Base-by-base conservation (phyloP, 2,797 vertebrate species). In the Fistularia tabacaria region DNA sequence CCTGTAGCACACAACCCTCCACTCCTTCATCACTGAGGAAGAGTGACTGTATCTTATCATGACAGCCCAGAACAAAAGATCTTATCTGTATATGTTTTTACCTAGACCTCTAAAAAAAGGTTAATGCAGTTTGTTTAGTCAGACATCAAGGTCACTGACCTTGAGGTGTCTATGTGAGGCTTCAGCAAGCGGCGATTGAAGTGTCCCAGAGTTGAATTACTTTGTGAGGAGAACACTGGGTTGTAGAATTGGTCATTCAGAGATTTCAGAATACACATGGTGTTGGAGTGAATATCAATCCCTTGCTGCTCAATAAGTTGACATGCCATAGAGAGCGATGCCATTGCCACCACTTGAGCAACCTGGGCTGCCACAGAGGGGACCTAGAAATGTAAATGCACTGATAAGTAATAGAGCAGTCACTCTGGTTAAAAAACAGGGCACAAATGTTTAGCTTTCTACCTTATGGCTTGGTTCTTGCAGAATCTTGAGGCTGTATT, bases 111-210 rank as follows among this genome's bases (percentile, higher is more conserved):
- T 6, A 56, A 9, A 36, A 25, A 25, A 25, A 25, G 25, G 25
- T 25, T 25, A 5, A 25, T 25, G 5, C 25, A 25, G 25, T 25
- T 51, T 7, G 38, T 10, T 10, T 12, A 40, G 9, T 36, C n/a
- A 11, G 10, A 7, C 13, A 10, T 51, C 13, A 14, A n/a, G 38
- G 8, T 40, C 25, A 61, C 83, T 71, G 69, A 85, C 88, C 88
- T 73, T 10, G 64, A 73, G 44, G 11, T 1, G 7, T 84, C 85
- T 57, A 13, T 38, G 12, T 45, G 77, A 25, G 95, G 95, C 54
- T 95, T 98, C 61, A 85, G 83, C 53, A 97, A 82, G 0, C 68
- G 67, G 57, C 85, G 81, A 60, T 90, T 93, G 52, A 94, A 81
- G 49, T 79, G 79, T 37, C 62, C 81, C 39, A 84, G 71, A 51